Conservation (phyloP, 2,888 invertebrate genomes). For the Drosophila mimetica region DNA sequence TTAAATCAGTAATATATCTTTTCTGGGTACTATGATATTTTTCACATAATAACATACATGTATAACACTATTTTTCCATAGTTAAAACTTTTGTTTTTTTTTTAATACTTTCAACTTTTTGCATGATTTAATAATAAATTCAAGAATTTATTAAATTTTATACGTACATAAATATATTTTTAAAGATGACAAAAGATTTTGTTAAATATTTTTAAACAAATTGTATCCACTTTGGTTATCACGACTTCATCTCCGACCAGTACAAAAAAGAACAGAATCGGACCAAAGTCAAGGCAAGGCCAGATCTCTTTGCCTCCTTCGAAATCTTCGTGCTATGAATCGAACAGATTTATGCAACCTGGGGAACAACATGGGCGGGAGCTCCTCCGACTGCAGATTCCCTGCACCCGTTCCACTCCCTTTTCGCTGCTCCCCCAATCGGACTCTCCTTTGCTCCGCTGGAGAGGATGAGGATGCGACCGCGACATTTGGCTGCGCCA, state of each 20-base stretch:
- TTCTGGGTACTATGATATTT: too few relatives aligned
- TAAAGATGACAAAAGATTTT: too few relatives aligned
- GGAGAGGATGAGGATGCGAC: slow-evolving; percentile 33
- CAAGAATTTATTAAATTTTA: too few relatives aligned
- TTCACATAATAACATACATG: too few relatives aligned
- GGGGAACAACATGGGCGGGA: slow-evolving; percentile 61
- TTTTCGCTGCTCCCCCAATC: slow-evolving; percentile 11
- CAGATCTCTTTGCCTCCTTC: slow-evolving; percentile 20
- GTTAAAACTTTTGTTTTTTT: too few relatives aligned
- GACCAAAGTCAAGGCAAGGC: slow-evolving; percentile 37
- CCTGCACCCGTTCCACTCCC: slow-evolving; percentile 1
- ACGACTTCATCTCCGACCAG: slow-evolving; percentile 27
- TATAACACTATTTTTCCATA: too few relatives aligned
- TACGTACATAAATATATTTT: too few relatives aligned
- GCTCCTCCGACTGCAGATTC: slow-evolving; percentile 27
- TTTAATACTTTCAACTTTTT: too few relatives aligned
- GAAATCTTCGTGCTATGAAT: slow-evolving; percentile 73
- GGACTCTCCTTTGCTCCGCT: slow-evolving; percentile 7
- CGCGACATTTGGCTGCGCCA: slow-evolving; percentile 61
- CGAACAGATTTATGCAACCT: slow-evolving; percentile 62
- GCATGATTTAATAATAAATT: too few relatives aligned
- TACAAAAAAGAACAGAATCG: neutral
- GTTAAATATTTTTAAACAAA: too few relatives aligned
- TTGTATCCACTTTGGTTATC: neutral
- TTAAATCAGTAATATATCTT: too few relatives aligned